Conservation (phyloP, 2,797 vertebrate genomes). For the Kryptolebias ocellatus region DNA sequence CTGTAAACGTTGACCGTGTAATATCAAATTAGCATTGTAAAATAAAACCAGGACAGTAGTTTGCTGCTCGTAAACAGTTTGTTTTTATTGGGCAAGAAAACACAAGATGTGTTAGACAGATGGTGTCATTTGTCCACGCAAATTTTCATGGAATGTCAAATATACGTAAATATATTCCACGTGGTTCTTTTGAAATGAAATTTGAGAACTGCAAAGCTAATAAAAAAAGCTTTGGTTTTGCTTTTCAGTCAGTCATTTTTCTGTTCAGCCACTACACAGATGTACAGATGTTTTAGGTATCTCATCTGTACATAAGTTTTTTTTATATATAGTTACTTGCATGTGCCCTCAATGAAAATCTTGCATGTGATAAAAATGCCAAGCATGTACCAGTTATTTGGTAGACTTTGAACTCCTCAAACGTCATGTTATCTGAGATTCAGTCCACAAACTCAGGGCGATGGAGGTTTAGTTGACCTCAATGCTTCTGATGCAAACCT, state of each 20-base stretch:
- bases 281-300: too few relatives aligned
- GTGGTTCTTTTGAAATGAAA: neutral
- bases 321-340: neutral
- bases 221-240: neutral
- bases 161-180: neutral
- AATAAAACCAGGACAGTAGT: neutral
- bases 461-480: slow-evolving; percentile 69
- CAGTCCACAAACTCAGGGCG: neutral
- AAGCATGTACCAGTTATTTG: slow-evolving; percentile 9
- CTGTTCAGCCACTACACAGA: too few relatives aligned
- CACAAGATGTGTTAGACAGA: neutral
- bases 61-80: neutral
- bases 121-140: too few relatives aligned
- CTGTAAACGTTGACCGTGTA: too few relatives aligned
- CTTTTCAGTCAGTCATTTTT: neutral
- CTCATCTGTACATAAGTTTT: neutral
- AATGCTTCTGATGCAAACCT: slow-evolving; percentile 58
- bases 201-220: neutral
- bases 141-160: neutral
- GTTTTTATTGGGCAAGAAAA: neutral
- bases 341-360: slow-evolving; percentile 4
- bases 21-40: too few relatives aligned
- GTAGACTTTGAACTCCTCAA: slow-evolving; percentile 5
- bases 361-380: neutral
- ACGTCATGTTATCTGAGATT: neutral